Evolutionary conservation across 2,797 vertebrate species (phyloP), one percentile per base, ranked within the genome.

Genomic region (Chromis chromis): DNA sequence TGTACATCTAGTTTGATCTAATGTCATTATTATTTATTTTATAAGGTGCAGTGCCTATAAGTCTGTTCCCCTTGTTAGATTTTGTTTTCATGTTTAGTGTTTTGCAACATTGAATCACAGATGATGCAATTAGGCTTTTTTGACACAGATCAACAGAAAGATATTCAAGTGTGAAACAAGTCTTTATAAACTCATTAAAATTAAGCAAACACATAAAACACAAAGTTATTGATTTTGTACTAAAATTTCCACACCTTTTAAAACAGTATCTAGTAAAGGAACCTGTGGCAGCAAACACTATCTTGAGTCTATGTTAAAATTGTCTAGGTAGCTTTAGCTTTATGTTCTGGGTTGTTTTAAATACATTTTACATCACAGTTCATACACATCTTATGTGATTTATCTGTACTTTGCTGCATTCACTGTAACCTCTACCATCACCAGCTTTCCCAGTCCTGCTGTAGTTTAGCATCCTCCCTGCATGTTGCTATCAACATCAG

Each of bases 1-100:
- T 73, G n/a, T 48, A 33, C 54, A 55, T 69, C 4, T 4, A 19
- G 1, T 52, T 63, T 39, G 6, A 71, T 62, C 0, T 55, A 24
- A 39, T 79, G 13, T 68, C 44, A 50, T 25, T 74, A 7, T 65
- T 8, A 40, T 75, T 83, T 73, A 57, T 81, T 72, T 70, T 73
- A 13, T 74, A 19, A 27, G 7, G 2, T 66, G 9, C 22, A 28
- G 19, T 65, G 31, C n/a, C 9, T 70, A 22, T 27, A 25, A 73
- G 61, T 8, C 50, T 1, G 24, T 56, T 62, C 16, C 54, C 0
- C 9, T 28, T 4, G 7, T 22, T 46, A 9, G 17, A 33, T n/a
- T 52, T 52, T 22, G 9, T 36, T 36, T 55, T 40, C 4, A 7
- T 65, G 14, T 70, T 36, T 19, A 25, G 8, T 28, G 8, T 60